Evolutionary conservation across 2,888 invertebrate genomes (phyloP).

Genomic region (Chrysotoxum bicinctum): DNA sequence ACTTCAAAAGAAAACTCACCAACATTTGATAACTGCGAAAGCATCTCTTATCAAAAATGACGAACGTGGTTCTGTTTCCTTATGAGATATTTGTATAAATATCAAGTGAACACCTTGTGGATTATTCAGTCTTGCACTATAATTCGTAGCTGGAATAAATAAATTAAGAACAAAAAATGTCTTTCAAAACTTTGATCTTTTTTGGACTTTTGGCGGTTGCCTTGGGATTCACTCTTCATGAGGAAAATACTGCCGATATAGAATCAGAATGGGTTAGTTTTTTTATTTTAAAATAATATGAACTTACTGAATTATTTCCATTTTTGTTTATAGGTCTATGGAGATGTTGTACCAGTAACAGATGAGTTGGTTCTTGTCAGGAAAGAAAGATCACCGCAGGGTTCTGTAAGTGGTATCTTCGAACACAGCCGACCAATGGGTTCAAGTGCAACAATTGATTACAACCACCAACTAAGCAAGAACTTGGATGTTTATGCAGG

Average conservation of each 20-base stretch:
- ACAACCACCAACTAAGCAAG: background rate
- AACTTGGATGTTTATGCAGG: slow-evolving; percentile 11
- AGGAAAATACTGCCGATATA: background rate
- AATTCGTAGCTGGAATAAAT: no score
- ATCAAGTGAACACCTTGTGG: background rate
- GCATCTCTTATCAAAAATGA: background rate
- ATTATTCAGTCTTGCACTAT: no score
- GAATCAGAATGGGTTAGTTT: slow-evolving; percentile 3
- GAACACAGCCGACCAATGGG: background rate
- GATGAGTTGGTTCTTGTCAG: background rate
- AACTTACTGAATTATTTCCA: no score
- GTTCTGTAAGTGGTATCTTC: background rate
- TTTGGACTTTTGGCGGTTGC: slow-evolving; percentile 31
- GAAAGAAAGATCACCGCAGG: slow-evolving; percentile 16
- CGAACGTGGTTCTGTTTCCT: background rate
- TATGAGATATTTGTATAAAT: background rate
- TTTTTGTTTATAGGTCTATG: background rate
- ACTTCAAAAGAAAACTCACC: background rate
- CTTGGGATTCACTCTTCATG: slow-evolving; percentile 28
- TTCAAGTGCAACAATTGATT: background rate
- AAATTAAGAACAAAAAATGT: no score
- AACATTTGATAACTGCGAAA: background rate
- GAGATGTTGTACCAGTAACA: background rate
- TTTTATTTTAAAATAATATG: background rate
- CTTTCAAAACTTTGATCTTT: slow-evolving; percentile 35